Evolutionary conservation across 2,888 invertebrate genomes (phyloP).

Genomic region (Stenolophus ochropezus): DNA sequence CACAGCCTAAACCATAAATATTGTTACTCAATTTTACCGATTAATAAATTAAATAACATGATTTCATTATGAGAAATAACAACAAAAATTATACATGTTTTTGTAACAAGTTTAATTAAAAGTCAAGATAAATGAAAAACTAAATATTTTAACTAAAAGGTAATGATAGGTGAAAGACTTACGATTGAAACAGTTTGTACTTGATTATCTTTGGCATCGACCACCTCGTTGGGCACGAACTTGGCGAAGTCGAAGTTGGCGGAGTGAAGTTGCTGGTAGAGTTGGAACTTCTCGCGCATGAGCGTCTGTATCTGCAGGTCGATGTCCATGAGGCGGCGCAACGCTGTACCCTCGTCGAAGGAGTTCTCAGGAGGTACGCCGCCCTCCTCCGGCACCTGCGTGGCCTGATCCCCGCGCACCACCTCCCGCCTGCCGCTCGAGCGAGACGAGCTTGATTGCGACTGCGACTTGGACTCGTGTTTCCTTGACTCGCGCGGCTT

Average conservation of each 20-base stretch:
- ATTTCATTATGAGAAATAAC: no score
- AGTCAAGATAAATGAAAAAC: no score
- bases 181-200: background rate
- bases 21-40: no score
- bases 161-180: background rate
- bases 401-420: background rate
- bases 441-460: no score
- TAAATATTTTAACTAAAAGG: no score
- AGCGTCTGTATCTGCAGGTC: conserved; percentile 50
- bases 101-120: no score
- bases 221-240: background rate
- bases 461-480: no score
- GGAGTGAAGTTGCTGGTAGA: conserved; percentile 41
- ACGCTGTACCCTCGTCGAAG: background rate
- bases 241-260: background rate
- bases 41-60: no score
- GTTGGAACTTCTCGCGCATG: conserved; percentile 43
- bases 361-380: background rate
- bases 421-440: no score
- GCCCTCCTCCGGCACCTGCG: background rate
- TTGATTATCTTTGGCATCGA: background rate
- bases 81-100: background rate
- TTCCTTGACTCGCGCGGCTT: no score
- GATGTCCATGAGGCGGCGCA: conserved; percentile 26
- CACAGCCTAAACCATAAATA: background rate